Percentiles rank a stretch among this genome's conserved stretches.
phyloP scores from a whole-genome alignment of 2,888 invertebrate species.

The Eurytoma adleriae region DNA sequence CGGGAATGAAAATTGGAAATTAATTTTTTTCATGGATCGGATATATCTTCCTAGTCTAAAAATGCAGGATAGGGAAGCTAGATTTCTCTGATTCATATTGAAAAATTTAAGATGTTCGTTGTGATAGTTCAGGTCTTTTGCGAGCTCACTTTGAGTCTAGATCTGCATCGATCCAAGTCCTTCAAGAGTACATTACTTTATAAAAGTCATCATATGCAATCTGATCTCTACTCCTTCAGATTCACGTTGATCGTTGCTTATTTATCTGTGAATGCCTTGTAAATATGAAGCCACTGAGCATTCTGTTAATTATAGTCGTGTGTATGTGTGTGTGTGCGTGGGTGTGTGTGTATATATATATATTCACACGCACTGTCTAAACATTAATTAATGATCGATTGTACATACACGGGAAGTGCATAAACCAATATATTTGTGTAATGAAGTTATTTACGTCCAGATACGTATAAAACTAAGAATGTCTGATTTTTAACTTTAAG shows the following conservation, averaged over 20 bases:
- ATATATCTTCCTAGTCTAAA: slow-evolving; percentile 42
- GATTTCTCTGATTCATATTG: slow-evolving; percentile 39
- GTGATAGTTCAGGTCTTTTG: slow-evolving; percentile 48
- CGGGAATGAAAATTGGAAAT: slow-evolving; percentile 21
- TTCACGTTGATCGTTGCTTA: slow-evolving; percentile 55
- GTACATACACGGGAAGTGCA: slow-evolving; percentile 53
- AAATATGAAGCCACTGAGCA: slow-evolving; percentile 56
- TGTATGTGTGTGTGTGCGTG: neutral
- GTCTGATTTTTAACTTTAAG: slow-evolving; percentile 47
- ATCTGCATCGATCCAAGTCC: slow-evolving; percentile 50
- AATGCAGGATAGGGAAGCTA: slow-evolving; percentile 4
- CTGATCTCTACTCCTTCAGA: slow-evolving; percentile 58
- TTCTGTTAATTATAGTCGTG: slow-evolving; percentile 52
- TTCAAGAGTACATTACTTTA: slow-evolving; percentile 49
- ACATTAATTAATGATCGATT: slow-evolving; percentile 47
- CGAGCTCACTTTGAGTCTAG: slow-evolving; percentile 29
- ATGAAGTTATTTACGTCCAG: slow-evolving; percentile 57
- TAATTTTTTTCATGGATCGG: slow-evolving; percentile 40
- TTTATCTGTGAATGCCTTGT: slow-evolving; percentile 57
- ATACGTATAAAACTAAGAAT: slow-evolving; percentile 49
- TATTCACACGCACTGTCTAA: slow-evolving; percentile 29
- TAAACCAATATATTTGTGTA: slow-evolving; percentile 48
- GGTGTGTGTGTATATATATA: neutral
- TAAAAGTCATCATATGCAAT: slow-evolving; percentile 53
- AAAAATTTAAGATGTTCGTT: slow-evolving; percentile 44